Percentiles rank a stretch among this genome's conserved stretches.
Evolutionary conservation across 2,113 vertebrate species (phyloP).

Genomic region (Ammodytes marinus): DNA sequence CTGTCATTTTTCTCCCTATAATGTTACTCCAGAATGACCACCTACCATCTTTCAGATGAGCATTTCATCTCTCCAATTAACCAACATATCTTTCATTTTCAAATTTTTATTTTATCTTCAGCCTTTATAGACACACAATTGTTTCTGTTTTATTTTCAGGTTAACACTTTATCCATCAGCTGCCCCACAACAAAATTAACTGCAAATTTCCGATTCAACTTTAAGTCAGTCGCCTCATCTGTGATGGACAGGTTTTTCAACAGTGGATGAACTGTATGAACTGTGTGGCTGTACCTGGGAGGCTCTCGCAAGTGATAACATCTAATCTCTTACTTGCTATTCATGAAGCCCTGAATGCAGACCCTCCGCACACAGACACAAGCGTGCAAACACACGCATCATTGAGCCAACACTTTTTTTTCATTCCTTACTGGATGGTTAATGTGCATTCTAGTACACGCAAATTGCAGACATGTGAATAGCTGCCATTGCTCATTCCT

Average conservation of each 20-base stretch:
- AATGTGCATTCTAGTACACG: slow-evolving; percentile 53
- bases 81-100: not conserved
- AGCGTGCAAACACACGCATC: not conserved
- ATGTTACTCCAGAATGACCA: slow-evolving; percentile 13
- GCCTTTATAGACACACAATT: not conserved
- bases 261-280: not conserved
- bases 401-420: slow-evolving; percentile 39
- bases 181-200: not conserved
- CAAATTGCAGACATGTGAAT: slow-evolving; percentile 42
- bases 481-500: slow-evolving; percentile 63
- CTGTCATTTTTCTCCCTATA: slow-evolving; percentile 34
- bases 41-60: slow-evolving; percentile 45
- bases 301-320: slow-evolving; percentile 29
- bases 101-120: slow-evolving; percentile 29
- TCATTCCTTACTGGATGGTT: slow-evolving; percentile 44
- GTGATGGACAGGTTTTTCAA: slow-evolving; percentile 20
- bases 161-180: not conserved
- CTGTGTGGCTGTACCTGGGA: not conserved
- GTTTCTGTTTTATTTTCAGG: slow-evolving; percentile 1
- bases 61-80: slow-evolving; percentile 5
- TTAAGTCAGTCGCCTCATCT: slow-evolving; percentile 24
- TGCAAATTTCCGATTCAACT: slow-evolving; percentile 33
- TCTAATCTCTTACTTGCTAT: slow-evolving; percentile 52
- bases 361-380: not conserved
- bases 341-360: slow-evolving; percentile 37